Evolutionary conservation across 2,797 vertebrate species (phyloP).

Genomic region (Dryobates pubescens): DNA sequence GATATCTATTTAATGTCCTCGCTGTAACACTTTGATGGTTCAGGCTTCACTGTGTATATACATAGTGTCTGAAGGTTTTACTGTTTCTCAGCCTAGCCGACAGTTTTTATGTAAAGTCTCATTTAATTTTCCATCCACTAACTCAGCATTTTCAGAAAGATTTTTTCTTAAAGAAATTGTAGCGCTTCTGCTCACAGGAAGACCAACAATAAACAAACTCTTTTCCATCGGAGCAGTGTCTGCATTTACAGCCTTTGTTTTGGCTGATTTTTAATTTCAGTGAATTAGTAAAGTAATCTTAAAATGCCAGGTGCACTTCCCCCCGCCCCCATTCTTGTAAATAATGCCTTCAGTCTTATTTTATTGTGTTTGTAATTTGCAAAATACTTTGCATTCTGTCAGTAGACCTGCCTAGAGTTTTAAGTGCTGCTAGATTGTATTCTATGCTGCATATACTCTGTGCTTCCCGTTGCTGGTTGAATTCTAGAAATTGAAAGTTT

Average conservation of each 20-base stretch:
- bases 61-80: not conserved
- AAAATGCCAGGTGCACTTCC: not conserved
- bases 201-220: not conserved
- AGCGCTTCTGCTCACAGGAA: not conserved
- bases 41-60: slow-evolving; percentile 43
- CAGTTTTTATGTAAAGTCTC: slow-evolving; percentile 3
- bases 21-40: slow-evolving; percentile 23
- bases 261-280: not conserved
- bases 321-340: not conserved
- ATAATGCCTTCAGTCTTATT: not conserved
- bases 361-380: not conserved
- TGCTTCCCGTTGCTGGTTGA: not conserved
- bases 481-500: not conserved
- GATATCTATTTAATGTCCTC: slow-evolving; percentile 59
- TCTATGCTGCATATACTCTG: too few relatives aligned
- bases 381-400: not conserved
- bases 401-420: not conserved
- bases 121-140: slow-evolving; percentile 4
- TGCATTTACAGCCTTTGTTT: not conserved
- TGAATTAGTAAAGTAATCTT: not conserved
- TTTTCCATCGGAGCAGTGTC: not conserved
- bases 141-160: slow-evolving; percentile 1
- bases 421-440: not conserved
- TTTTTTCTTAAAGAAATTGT: not conserved
- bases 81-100: not conserved